These are phyloP conservation scores for rat (Rattus norvegicus) DNA, from an alignment of 2,113 vertebrate genomes.

Conservation along the genomic window DNA sequence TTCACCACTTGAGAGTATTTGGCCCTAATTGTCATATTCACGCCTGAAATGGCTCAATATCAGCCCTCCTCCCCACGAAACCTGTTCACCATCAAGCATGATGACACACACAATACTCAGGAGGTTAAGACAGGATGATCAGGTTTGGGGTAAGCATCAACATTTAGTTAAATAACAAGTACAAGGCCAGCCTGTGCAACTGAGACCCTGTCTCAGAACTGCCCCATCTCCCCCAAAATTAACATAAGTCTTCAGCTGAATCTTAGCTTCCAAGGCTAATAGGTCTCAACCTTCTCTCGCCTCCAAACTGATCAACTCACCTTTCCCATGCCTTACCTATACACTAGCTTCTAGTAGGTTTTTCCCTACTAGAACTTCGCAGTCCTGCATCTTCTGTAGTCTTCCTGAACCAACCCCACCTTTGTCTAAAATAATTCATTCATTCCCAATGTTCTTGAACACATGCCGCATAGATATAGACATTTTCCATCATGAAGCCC, in stretches of 20 bases:
- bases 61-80: not conserved
- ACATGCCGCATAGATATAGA: not conserved
- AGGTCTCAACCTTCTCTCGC: not conserved
- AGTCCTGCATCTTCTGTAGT: not conserved
- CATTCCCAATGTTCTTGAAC: not conserved
- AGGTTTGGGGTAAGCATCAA: not conserved
- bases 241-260: not conserved
- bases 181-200: not conserved
- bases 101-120: not conserved
- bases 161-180: not conserved
- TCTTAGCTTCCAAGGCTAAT: not conserved
- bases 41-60: not conserved
- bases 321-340: not conserved
- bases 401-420: not conserved
- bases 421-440: slow-evolving; percentile 12
- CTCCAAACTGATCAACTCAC: not conserved
- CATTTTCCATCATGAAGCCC: not conserved
- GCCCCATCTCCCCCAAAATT: not conserved
- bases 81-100: not conserved
- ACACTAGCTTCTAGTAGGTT: not conserved
- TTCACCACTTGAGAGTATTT: not conserved
- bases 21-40: not conserved
- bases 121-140: not conserved
- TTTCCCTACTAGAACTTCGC: not conserved
- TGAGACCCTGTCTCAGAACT: not conserved